Conservation (phyloP, 2,888 invertebrate genomes). For the Drosophila kuntzei region DNA sequence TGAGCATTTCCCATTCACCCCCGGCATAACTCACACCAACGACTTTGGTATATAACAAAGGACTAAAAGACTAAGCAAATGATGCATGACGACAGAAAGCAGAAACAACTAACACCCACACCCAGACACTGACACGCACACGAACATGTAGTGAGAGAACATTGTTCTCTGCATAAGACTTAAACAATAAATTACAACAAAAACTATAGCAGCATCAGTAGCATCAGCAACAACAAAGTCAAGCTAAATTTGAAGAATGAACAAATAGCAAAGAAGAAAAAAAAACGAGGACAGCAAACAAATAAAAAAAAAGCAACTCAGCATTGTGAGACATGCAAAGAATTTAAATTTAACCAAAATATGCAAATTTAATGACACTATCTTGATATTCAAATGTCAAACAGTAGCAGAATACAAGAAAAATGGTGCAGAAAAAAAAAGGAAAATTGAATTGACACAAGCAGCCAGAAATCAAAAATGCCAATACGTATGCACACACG, state of each 20-base stretch:
- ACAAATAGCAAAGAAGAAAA: constrained; percentile 6
- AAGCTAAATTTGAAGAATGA: constrained; percentile 63
- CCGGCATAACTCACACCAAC: constrained; percentile 13
- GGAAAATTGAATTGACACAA: constrained; percentile 37
- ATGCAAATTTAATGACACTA: constrained; percentile 78
- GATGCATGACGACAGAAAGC: constrained; percentile 70
- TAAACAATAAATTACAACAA: constrained; percentile 55
- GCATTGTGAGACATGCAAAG: constrained; percentile 59
- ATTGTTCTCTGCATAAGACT: constrained; percentile 48
- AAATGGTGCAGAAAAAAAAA: constrained; percentile 41
- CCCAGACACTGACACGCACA: constrained; percentile 1
- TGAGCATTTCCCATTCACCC: constrained; percentile 21
- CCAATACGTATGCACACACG: constrained; percentile 25
- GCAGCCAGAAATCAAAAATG: constrained; percentile 60
- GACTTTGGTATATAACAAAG: constrained; percentile 69
- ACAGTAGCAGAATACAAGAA: constrained; percentile 40
- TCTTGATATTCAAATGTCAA: constrained; percentile 72
- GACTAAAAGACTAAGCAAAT: constrained; percentile 69
- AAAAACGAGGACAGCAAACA: constrained; percentile 34
- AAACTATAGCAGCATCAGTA: constrained; percentile 29
- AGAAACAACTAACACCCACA: constrained; percentile 20
- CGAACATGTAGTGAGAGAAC: constrained; percentile 42
- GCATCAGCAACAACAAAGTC: constrained; percentile 28
- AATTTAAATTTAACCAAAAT: constrained; percentile 77
- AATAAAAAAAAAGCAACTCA: constrained; percentile 31